These are phyloP conservation scores for Rachycentron canadum DNA, from an alignment of 2,797 vertebrate species.

Conservation along the genomic window DNA sequence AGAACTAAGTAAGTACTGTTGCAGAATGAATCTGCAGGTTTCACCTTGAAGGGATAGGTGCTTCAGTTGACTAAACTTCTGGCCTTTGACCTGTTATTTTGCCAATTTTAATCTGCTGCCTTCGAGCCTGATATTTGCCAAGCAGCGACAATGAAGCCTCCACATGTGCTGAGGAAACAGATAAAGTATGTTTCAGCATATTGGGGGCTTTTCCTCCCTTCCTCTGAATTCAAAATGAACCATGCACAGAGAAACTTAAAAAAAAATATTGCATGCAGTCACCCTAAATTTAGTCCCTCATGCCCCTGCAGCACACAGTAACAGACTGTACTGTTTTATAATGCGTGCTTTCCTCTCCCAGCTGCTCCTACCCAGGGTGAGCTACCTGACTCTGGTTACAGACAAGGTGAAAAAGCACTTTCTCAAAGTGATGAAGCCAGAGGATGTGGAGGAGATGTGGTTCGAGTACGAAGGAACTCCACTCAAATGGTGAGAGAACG, in stretches of 20 bases:
- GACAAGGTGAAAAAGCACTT: slow-evolving; percentile 99
- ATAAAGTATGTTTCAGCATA: no score
- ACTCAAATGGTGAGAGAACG: slow-evolving; percentile 92
- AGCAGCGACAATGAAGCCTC: background rate
- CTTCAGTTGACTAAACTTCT: background rate
- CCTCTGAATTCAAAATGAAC: background rate
- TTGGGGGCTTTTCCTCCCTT: background rate
- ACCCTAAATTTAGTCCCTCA: background rate
- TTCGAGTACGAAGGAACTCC: slow-evolving; percentile 97
- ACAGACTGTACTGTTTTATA: background rate
- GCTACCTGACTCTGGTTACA: slow-evolving; percentile 96
- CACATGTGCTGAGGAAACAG: no score
- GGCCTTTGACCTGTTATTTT: background rate
- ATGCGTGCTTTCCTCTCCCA: slow-evolving; percentile 57
- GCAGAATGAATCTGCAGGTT: background rate
- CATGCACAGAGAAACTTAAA: rapidly evolving
- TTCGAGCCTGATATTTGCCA: background rate
- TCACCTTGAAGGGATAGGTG: background rate
- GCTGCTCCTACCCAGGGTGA: slow-evolving; percentile 97
- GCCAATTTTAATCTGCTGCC: background rate
- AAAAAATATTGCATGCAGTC: background rate
- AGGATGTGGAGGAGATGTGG: slow-evolving; percentile 97
- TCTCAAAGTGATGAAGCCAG: slow-evolving; percentile 94
- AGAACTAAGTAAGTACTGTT: background rate
- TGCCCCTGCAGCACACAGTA: background rate